Evolutionary conservation across 1,140 invertebrate genomes (phyloP).

Genomic region (Zophobas atratus): DNA sequence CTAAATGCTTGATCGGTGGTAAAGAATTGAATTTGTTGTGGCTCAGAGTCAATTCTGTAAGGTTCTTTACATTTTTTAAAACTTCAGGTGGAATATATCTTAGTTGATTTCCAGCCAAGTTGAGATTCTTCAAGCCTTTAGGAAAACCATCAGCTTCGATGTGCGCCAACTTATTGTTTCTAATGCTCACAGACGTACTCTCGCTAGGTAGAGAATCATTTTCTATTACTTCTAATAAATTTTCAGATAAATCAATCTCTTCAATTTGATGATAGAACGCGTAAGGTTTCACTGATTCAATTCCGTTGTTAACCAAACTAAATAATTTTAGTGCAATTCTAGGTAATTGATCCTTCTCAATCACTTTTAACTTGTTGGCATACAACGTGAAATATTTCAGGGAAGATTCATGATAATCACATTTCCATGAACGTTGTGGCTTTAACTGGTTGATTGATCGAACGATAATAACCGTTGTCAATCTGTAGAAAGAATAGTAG

Average conservation of each 20-base stretch:
- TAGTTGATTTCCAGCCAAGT: conserved; percentile 12
- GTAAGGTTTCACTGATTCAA: background rate
- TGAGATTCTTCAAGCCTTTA: background rate
- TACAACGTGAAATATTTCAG: too few relatives aligned
- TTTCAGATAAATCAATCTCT: background rate
- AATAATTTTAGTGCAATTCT: background rate
- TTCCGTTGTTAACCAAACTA: conserved; percentile 9
- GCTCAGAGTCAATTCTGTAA: background rate
- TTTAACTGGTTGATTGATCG: too few relatives aligned
- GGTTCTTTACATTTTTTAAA: background rate
- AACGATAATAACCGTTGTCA: too few relatives aligned
- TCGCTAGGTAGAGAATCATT: background rate
- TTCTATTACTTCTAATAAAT: conserved; percentile 1
- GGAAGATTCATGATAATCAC: too few relatives aligned
- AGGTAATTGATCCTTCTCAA: too few relatives aligned
- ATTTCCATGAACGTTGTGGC: too few relatives aligned
- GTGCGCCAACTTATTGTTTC: conserved; percentile 8
- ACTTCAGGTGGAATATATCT: background rate
- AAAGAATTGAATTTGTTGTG: background rate
- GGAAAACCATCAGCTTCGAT: conserved; percentile 2
- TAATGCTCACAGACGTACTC: background rate
- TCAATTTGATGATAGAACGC: background rate
- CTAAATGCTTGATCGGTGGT: background rate
- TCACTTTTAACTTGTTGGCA: too few relatives aligned
- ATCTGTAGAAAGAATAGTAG: too few relatives aligned